phyloP scores from a whole-genome alignment of 2,888 invertebrate species.

The Stomorhina lunata region DNA sequence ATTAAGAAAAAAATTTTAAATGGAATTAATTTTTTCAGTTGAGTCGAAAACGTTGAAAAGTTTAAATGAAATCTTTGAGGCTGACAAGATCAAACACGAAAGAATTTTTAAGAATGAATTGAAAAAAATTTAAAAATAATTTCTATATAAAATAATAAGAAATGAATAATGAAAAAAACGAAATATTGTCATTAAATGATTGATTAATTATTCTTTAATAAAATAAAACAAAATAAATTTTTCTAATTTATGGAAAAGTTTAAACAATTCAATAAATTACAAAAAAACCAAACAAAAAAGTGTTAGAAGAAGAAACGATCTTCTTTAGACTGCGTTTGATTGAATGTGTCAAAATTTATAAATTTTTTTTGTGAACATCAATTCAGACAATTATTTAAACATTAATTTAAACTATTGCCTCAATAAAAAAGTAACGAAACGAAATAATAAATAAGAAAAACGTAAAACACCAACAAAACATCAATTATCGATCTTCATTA shows the following conservation, averaged over 20 bases:
- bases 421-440: neutral
- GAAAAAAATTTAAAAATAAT: slow-evolving; percentile 12
- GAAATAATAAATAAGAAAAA: neutral
- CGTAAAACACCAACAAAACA: neutral
- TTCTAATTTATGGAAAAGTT: neutral
- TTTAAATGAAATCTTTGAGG: slow-evolving; percentile 49
- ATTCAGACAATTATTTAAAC: slow-evolving; percentile 16
- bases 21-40: slow-evolving; percentile 51
- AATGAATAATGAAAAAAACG: neutral
- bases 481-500: neutral
- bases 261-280: neutral
- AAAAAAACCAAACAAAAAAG: no score
- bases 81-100: neutral
- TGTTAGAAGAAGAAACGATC: neutral
- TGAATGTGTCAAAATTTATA: neutral
- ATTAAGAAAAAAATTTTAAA: slow-evolving; percentile 50
- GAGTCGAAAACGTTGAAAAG: slow-evolving; percentile 60
- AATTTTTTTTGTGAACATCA: neutral
- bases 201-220: neutral
- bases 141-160: neutral
- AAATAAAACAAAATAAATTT: neutral
- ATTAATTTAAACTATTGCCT: slow-evolving; percentile 14
- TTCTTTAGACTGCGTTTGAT: neutral
- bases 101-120: slow-evolving; percentile 11
- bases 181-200: neutral